These are phyloP conservation scores for Sula dactylatra DNA, from an alignment of 2,113 vertebrate genomes.

Conservation along the genomic window DNA sequence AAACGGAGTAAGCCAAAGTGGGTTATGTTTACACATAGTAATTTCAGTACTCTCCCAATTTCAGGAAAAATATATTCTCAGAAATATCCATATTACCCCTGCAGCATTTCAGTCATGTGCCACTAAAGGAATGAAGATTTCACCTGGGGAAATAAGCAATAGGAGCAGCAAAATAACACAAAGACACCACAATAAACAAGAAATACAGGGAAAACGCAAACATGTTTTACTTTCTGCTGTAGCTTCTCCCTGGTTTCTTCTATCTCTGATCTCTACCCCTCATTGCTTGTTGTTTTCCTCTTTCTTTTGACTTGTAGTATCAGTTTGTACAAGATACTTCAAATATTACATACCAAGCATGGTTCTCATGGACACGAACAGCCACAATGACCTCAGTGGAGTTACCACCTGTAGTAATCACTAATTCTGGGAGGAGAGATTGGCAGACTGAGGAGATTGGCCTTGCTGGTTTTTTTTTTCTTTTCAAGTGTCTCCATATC, in stretches of 20 bases:
- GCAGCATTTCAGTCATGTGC: not conserved
- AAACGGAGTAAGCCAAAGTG: not conserved
- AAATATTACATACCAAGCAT: not conserved
- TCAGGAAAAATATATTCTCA: not conserved
- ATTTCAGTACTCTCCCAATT: not conserved
- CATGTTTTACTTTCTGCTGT: not conserved
- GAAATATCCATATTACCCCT: not conserved
- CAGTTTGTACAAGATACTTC: not conserved
- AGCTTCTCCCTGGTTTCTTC: not conserved
- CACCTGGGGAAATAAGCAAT: not conserved
- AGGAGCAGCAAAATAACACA: not conserved
- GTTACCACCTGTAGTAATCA: not conserved
- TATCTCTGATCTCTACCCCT: too few species aligned
- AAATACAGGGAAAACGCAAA: not conserved
- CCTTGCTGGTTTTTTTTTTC: not conserved
- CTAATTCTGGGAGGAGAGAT: not conserved
- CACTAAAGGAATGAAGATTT: not conserved
- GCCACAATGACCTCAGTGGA: not conserved
- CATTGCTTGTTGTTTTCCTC: not conserved
- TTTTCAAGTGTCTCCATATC: not conserved
- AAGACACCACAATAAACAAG: not conserved
- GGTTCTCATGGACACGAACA: not conserved
- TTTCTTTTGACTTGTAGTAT: not conserved
- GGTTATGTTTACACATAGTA: not conserved
- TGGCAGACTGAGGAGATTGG: not conserved